A percentile compares a stretch with the other conserved stretches of the same genome.
Conservation (phyloP, 2,888 invertebrate species). For the Lepidocyrtinus sp. region DNA sequence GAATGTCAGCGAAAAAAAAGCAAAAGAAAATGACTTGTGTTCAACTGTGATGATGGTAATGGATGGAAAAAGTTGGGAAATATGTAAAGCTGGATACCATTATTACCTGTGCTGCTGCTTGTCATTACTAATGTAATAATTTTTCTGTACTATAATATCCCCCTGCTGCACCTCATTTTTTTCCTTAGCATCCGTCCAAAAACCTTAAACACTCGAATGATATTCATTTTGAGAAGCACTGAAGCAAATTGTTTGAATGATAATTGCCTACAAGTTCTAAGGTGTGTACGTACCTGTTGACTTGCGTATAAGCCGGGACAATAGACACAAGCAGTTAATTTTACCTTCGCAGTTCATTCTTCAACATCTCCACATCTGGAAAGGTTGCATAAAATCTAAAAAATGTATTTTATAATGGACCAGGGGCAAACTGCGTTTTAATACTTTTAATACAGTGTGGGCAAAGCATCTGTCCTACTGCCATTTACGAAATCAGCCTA, state of each 20-base stretch:
- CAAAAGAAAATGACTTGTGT: neutral
- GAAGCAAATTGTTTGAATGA: conserved; percentile 25
- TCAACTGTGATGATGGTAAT: conserved; percentile 27
- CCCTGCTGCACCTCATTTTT: conserved; percentile 7
- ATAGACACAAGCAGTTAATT: too few relatives aligned
- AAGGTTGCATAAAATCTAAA: neutral
- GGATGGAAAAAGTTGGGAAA: neutral
- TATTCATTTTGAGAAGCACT: conserved; percentile 28
- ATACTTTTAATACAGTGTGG: neutral
- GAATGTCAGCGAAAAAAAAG: conserved; percentile 20
- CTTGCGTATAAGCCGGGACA: too few relatives aligned
- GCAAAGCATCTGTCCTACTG: neutral
- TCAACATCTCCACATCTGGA: too few relatives aligned
- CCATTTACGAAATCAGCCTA: neutral
- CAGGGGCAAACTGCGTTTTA: neutral
- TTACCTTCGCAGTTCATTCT: too few relatives aligned
- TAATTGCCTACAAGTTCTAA: conserved; percentile 53
- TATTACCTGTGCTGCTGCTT: conserved; percentile 20
- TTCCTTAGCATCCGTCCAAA: too few relatives aligned
- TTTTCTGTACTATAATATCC: neutral
- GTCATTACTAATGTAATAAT: conserved; percentile 21
- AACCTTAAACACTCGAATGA: too few relatives aligned
- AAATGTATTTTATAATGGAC: neutral
- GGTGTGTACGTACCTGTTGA: conserved; percentile 47
- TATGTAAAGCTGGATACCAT: too few relatives aligned